Percentiles rank a stretch among this genome's conserved stretches.
Evolutionary conservation across 2,888 invertebrate genomes (phyloP).

Genomic region (Pseudoips prasinana): DNA sequence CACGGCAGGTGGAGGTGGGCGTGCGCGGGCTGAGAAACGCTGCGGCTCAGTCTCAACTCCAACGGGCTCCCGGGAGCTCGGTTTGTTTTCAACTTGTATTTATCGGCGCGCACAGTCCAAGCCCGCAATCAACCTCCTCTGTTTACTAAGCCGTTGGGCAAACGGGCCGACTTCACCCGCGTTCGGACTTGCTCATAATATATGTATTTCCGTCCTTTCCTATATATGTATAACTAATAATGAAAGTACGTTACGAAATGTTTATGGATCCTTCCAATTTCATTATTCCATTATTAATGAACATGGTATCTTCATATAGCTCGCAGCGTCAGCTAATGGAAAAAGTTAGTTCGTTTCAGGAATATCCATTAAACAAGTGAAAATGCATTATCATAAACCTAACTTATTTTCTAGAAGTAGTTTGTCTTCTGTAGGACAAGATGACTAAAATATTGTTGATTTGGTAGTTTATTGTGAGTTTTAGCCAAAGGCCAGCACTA

Average conservation of each 20-base stretch:
- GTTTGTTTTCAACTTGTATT: slow-evolving; percentile 53
- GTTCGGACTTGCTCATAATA: slow-evolving; percentile 8
- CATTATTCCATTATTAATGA: no score
- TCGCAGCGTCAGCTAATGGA: slow-evolving; percentile 21
- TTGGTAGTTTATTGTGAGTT: no score
- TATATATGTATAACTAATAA: no score
- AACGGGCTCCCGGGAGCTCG: slow-evolving; percentile 30
- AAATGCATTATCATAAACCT: slow-evolving; percentile 42
- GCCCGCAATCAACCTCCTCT: slow-evolving; percentile 37
- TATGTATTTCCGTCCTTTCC: no score
- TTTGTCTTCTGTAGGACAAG: no score
- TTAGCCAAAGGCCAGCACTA: no score
- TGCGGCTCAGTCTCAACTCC: slow-evolving; percentile 24
- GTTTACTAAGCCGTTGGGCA: slow-evolving; percentile 30
- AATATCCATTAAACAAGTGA: slow-evolving; percentile 28
- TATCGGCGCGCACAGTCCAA: slow-evolving; percentile 34
- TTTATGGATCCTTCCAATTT: no score
- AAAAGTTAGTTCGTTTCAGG: slow-evolving; percentile 22
- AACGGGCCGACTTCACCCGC: slow-evolving; percentile 11
- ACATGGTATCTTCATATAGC: slow-evolving; percentile 3
- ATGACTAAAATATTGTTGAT: no score
- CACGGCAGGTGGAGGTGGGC: slow-evolving; percentile 43
- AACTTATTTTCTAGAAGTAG: slow-evolving; percentile 37
- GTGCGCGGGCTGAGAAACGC: slow-evolving; percentile 26
- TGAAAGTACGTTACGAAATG: no score